phyloP scores from a whole-genome alignment of 2,888 invertebrate genomes.

The Nineta flava region DNA sequence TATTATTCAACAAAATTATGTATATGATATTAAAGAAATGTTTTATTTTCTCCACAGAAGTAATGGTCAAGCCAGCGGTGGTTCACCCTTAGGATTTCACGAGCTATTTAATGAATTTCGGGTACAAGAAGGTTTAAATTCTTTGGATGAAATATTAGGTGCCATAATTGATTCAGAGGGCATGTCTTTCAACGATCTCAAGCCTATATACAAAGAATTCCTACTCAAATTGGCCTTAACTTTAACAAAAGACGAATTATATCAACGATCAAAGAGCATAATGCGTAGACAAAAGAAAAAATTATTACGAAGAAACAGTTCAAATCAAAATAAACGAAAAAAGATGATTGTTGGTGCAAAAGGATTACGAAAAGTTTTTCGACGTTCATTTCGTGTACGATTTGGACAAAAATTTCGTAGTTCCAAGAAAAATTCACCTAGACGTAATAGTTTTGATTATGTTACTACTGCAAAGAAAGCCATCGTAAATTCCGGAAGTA shows the following conservation, averaged over 20 bases:
- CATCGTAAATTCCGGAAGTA: constrained; percentile 30
- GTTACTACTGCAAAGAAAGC: background rate
- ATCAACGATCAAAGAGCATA: constrained; percentile 75
- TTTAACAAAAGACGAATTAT: constrained; percentile 81
- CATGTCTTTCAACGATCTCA: constrained; percentile 84
- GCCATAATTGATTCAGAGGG: constrained; percentile 83
- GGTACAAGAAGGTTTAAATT: constrained; percentile 74
- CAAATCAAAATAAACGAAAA: constrained; percentile 38
- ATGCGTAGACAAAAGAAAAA: constrained; percentile 73
- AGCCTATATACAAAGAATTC: constrained; percentile 83
- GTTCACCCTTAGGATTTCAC: constrained; percentile 71
- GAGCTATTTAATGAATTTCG: constrained; percentile 78
- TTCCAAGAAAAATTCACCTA: constrained; percentile 8
- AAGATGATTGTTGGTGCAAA: constrained; percentile 43
- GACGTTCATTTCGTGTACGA: constrained; percentile 33
- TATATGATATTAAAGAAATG: too few relatives aligned
- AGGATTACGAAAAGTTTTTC: constrained; percentile 46
- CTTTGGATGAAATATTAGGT: constrained; percentile 73
- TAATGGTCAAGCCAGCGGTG: constrained; percentile 48
- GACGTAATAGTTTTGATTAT: constrained; percentile 5
- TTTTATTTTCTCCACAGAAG: constrained; percentile 24
- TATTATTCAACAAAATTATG: too few relatives aligned
- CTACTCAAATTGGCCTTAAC: constrained; percentile 74
- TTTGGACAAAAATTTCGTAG: constrained; percentile 13
- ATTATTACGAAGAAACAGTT: constrained; percentile 38